Conservation (phyloP, 2,888 invertebrate genomes). For the Caenorhabditis sp. region DNA sequence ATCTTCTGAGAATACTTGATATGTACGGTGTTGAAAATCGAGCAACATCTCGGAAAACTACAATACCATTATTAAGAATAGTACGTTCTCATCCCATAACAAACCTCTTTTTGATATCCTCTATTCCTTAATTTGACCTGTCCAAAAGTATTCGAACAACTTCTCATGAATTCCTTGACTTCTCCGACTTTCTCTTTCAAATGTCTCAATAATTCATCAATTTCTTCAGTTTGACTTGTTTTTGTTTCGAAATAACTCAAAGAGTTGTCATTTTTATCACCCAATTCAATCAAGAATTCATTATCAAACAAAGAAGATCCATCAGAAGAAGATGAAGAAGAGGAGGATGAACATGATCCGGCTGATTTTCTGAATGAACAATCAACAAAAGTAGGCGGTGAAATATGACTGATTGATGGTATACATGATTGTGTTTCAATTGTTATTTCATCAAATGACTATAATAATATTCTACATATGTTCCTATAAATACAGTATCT, state of each 20-base stretch:
- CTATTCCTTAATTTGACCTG: neutral
- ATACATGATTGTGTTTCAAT: neutral
- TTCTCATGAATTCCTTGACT: neutral
- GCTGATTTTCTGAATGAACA: neutral
- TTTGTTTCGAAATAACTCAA: neutral
- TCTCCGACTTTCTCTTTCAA: neutral
- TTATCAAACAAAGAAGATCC: constrained; percentile 8
- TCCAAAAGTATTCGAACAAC: constrained; percentile 6
- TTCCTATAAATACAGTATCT: no score
- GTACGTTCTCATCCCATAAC: neutral
- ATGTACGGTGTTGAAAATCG: neutral
- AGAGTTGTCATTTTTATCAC: neutral
- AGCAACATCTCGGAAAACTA: neutral
- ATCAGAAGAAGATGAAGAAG: neutral
- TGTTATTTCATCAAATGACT: neutral
- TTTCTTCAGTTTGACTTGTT: neutral
- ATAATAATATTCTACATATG: no score
- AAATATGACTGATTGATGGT: neutral
- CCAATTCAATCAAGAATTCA: neutral
- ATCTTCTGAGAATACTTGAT: neutral
- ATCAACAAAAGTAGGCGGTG: neutral
- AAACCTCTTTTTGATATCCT: neutral
- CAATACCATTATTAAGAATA: neutral
- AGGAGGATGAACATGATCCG: neutral
- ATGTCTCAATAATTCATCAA: neutral